Conservation (phyloP, 2,888 invertebrate species). For the Itoplectis maculator region DNA sequence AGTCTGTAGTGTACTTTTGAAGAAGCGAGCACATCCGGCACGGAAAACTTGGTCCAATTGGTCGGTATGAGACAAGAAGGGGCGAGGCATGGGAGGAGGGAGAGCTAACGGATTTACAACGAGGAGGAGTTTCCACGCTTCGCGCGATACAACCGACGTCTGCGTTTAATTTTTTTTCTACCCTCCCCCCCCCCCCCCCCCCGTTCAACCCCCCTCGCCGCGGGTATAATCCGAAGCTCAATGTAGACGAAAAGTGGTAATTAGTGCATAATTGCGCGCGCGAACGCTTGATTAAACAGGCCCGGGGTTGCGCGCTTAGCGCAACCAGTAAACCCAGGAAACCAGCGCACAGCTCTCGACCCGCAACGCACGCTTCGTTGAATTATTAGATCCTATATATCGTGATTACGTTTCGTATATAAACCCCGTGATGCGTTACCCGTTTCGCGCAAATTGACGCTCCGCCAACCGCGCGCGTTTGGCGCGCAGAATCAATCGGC, state of each 20-base stretch:
- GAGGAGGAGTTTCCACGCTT: neutral
- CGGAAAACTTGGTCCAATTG: slow-evolving; percentile 9
- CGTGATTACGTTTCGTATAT: slow-evolving; percentile 31
- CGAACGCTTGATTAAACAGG: slow-evolving; percentile 53
- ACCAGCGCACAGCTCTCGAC: neutral
- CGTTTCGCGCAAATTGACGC: slow-evolving; percentile 6
- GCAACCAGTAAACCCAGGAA: neutral
- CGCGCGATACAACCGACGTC: too few relatives aligned
- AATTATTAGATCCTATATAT: slow-evolving; percentile 48
- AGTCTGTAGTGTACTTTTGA: slow-evolving; percentile 21
- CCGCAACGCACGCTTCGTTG: slow-evolving; percentile 5
- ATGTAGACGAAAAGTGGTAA: slow-evolving; percentile 56
- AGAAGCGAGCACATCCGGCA: slow-evolving; percentile 28
- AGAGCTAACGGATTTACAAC: neutral
- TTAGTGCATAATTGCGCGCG: slow-evolving; percentile 54
- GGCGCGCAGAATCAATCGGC: too few relatives aligned
- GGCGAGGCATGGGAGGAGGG: too few relatives aligned
- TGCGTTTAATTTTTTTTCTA: neutral
- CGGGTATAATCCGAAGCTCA: slow-evolving; percentile 3
- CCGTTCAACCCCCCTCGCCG: too few relatives aligned
- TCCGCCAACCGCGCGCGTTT: neutral
- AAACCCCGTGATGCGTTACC: neutral
- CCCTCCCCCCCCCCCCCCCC: too few relatives aligned
- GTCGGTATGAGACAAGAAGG: slow-evolving; percentile 8
- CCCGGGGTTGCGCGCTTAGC: slow-evolving; percentile 48